phyloP scores from a whole-genome alignment of 2,797 vertebrate species.

The Danio albolineatus region DNA sequence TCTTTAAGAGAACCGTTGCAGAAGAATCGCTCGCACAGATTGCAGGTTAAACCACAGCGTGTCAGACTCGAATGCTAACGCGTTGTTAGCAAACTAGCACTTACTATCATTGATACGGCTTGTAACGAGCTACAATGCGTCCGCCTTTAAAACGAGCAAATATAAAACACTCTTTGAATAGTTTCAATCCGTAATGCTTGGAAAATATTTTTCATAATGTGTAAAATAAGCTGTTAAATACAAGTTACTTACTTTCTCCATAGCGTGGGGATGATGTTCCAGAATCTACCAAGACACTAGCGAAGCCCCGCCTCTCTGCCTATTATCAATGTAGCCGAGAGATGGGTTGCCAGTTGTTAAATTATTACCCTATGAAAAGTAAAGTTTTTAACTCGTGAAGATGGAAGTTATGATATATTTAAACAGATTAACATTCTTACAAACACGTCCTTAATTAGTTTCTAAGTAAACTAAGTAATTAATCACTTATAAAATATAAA shows the following conservation, averaged over 20 bases:
- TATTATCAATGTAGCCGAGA: slow-evolving; percentile 40
- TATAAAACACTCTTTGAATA: no score
- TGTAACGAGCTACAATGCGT: not conserved
- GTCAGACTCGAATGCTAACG: slow-evolving; percentile 20
- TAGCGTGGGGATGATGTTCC: slow-evolving; percentile 81
- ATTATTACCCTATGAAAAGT: not conserved
- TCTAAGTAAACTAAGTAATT: no score
- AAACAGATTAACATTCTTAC: not conserved
- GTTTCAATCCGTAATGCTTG: no score
- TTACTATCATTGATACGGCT: not conserved
- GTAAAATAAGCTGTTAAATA: not conserved
- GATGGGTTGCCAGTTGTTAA: slow-evolving; percentile 68
- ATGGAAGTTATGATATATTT: not conserved
- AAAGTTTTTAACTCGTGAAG: not conserved
- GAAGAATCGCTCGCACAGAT: not conserved
- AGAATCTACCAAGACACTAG: slow-evolving; percentile 79
- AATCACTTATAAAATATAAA: not conserved
- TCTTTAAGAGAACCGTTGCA: no score
- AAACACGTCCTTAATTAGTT: not conserved
- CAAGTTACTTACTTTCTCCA: slow-evolving; percentile 82
- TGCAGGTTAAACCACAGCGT: not conserved
- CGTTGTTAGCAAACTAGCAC: not conserved
- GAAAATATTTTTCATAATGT: not conserved
- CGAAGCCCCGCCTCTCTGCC: slow-evolving; percentile 72
- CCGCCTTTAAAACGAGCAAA: not conserved